Conservation (phyloP, 92 coral and sea anemone species). For the Parazoanthus darwini region DNA sequence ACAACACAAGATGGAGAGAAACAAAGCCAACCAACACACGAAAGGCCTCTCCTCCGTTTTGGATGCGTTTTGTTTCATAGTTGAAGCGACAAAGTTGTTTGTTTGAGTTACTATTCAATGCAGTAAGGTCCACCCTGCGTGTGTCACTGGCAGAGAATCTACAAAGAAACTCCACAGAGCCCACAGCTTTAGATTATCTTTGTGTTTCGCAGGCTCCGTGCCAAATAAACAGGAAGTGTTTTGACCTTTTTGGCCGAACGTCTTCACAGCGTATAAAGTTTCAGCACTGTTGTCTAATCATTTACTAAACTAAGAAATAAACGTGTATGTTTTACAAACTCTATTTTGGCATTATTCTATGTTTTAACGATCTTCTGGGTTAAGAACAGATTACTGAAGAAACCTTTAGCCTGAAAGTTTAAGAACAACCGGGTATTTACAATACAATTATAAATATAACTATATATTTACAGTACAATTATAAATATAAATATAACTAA, state of each 20-base stretch:
- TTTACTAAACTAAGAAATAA: background rate
- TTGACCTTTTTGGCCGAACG: background rate
- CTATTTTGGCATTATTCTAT: too few species aligned
- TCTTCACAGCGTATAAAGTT: background rate
- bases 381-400: too few species aligned
- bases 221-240: constrained; percentile 9
- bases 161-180: background rate
- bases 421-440: too few species aligned
- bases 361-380: too few species aligned
- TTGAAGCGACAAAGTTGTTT: background rate
- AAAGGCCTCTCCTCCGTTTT: background rate
- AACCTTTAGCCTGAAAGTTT: too few species aligned
- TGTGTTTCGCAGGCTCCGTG: background rate
- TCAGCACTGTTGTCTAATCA: background rate
- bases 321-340: too few species aligned
- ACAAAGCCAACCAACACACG: background rate
- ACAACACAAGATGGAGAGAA: constrained; percentile 1
- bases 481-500: too few species aligned
- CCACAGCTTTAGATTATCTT: background rate
- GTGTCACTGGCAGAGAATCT: too few species aligned
- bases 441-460: too few species aligned
- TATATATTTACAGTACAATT: too few species aligned
- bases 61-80: background rate
- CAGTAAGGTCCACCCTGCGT: too few species aligned
- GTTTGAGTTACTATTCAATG: too few species aligned